Conservation (phyloP, 2,888 invertebrate species). For the Morinoia aosen region DNA sequence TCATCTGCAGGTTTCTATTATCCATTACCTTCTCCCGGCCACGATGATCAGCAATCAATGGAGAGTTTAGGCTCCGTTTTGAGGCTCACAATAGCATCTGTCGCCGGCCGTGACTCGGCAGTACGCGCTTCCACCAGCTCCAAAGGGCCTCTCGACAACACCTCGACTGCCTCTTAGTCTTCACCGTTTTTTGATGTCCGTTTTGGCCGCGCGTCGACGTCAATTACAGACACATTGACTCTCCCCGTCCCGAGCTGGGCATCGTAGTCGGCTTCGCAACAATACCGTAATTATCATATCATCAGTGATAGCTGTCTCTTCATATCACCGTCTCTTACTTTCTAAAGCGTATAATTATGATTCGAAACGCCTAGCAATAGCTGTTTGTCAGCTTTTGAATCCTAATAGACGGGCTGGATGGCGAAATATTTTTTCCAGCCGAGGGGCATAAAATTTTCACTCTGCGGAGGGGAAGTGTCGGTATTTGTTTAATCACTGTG, state of each 20-base stretch:
- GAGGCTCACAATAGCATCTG: constrained; percentile 27
- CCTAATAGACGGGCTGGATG: background rate
- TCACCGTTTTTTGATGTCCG: constrained; percentile 20
- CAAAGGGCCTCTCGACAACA: background rate
- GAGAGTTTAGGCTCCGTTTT: constrained; percentile 46
- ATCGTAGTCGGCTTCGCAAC: constrained; percentile 27
- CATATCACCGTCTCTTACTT: constrained; percentile 41
- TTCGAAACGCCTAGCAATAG: constrained; percentile 20
- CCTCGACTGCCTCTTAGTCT: background rate
- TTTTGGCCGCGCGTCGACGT: constrained; percentile 1
- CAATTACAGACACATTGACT: constrained; percentile 45
- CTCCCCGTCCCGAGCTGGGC: background rate
- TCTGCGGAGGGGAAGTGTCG: background rate
- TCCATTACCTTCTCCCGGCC: constrained; percentile 44
- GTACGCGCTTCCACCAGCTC: background rate
- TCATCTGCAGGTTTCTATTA: constrained; percentile 34
- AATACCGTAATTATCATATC: constrained; percentile 50
- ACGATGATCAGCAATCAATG: constrained; percentile 50
- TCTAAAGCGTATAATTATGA: constrained; percentile 40
- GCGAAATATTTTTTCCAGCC: background rate
- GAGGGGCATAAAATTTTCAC: background rate
- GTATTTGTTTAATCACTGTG: background rate
- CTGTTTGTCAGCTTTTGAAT: constrained; percentile 28
- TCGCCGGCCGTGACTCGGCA: constrained; percentile 45
- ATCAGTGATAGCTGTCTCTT: constrained; percentile 24